These are phyloP conservation scores for Drosophila neutralis DNA, from an alignment of 2,888 invertebrate species.

Conservation along the genomic window DNA sequence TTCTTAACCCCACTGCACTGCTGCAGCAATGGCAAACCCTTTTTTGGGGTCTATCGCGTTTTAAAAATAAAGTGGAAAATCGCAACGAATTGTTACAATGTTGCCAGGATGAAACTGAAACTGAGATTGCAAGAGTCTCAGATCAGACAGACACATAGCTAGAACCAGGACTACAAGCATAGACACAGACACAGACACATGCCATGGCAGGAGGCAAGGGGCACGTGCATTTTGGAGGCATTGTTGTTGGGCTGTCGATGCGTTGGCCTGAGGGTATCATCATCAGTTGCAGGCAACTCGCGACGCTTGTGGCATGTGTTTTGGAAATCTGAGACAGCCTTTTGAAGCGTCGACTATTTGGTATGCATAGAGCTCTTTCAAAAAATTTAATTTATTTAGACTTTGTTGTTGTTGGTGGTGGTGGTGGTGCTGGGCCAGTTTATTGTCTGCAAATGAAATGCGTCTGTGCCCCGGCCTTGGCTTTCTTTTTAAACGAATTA, in stretches of 20 bases:
- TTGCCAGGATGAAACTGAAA: constrained; percentile 23
- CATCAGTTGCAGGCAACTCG: constrained; percentile 58
- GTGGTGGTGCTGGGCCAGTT: constrained; percentile 45
- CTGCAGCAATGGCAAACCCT: not conserved
- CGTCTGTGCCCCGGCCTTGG: constrained; percentile 58
- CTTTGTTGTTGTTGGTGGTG: constrained; percentile 41
- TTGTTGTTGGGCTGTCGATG: constrained; percentile 45
- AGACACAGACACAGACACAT: constrained; percentile 15
- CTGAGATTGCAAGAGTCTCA: constrained; percentile 29
- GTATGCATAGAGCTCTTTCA: constrained; percentile 73
- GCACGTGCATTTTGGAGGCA: constrained; percentile 51
- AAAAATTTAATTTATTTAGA: constrained; percentile 79
- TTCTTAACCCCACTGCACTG: not conserved
- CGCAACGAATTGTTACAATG: constrained; percentile 79
- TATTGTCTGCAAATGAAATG: constrained; percentile 79
- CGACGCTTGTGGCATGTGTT: constrained; percentile 52
- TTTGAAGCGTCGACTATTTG: constrained; percentile 53
- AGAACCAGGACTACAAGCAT: constrained; percentile 10
- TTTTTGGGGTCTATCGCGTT: constrained; percentile 34
- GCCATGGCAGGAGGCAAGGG: constrained; percentile 3
- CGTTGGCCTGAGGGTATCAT: constrained; percentile 53
- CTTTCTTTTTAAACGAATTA: constrained; percentile 76
- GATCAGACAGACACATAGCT: not conserved
- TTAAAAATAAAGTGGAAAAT: constrained; percentile 77
- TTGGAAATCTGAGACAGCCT: constrained; percentile 56